These are phyloP conservation scores for Lethocerus indicus DNA, from an alignment of 1,140 invertebrate genomes.

Conservation along the genomic window DNA sequence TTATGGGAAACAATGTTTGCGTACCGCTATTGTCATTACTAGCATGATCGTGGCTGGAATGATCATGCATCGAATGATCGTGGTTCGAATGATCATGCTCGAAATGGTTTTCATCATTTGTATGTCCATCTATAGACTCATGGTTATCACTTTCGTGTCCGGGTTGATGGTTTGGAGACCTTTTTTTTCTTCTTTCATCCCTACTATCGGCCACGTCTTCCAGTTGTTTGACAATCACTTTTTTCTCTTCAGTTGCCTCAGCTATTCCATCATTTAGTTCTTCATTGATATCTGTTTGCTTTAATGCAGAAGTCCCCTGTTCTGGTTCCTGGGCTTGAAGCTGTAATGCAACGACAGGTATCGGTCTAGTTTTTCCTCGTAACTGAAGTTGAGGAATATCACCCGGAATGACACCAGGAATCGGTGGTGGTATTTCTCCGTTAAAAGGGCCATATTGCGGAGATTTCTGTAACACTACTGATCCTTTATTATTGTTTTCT, in stretches of 20 bases:
- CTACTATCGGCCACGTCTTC: conserved; percentile 17
- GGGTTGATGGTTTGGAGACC: conserved; percentile 21
- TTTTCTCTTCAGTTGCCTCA: conserved; percentile 1
- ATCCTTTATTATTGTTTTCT: conserved; percentile 1
- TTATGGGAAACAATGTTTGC: too few relatives aligned
- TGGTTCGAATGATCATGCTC: conserved; percentile 9
- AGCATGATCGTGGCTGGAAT: background rate
- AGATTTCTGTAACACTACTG: conserved; percentile 26
- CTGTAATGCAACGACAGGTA: conserved; percentile 9
- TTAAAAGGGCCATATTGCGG: conserved; percentile 52
- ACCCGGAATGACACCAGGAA: conserved; percentile 23
- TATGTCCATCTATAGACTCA: conserved; percentile 12
- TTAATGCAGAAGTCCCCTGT: background rate
- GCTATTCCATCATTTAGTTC: conserved; percentile 10
- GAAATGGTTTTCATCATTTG: conserved; percentile 12
- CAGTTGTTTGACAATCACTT: too few relatives aligned
- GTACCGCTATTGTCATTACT: too few relatives aligned
- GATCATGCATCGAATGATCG: background rate
- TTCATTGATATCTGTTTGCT: conserved; percentile 18
- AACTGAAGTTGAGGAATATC: conserved; percentile 21
- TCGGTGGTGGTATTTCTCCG: conserved; percentile 44
- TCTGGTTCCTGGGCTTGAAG: conserved; percentile 18
- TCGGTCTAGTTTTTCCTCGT: conserved; percentile 2
- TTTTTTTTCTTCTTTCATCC: conserved; percentile 20
- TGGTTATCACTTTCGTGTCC: conserved; percentile 13